phyloP scores from a whole-genome alignment of 2,113 vertebrate genomes.

The Oncorhynchus clarkii region DNA sequence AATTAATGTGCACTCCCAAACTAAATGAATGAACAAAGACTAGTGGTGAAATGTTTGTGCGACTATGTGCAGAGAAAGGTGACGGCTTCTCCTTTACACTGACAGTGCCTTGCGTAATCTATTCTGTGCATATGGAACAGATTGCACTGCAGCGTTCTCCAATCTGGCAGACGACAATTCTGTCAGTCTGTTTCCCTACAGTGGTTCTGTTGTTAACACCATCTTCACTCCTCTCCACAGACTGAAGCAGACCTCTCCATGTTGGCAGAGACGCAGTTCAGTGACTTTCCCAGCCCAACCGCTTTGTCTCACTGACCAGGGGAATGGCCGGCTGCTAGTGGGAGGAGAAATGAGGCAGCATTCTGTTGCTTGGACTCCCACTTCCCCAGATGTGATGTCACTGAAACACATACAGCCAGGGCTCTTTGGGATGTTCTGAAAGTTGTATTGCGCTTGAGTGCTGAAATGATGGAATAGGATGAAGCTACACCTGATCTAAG shows the following conservation, averaged over 20 bases:
- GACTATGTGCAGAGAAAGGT: too few relatives aligned
- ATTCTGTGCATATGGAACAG: background rate
- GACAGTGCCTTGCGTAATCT: background rate
- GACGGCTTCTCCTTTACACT: background rate
- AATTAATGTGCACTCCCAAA: too few relatives aligned
- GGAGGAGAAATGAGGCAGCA: background rate
- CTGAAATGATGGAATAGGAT: too few relatives aligned
- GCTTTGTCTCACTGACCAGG: constrained; percentile 69
- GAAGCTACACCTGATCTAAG: too few relatives aligned
- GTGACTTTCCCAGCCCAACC: constrained; percentile 72
- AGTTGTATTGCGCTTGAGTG: too few relatives aligned
- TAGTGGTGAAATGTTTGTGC: background rate
- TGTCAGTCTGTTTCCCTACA: background rate
- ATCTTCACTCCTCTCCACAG: constrained; percentile 45
- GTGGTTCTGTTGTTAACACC: constrained; percentile 12
- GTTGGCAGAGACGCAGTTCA: constrained; percentile 67
- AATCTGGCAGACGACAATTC: background rate
- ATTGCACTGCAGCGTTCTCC: background rate
- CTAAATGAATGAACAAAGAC: background rate
- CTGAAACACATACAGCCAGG: background rate
- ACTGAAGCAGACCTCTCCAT: constrained; percentile 63
- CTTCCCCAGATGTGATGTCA: background rate
- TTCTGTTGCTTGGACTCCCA: background rate
- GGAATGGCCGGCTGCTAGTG: constrained; percentile 3
- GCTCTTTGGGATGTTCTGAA: too few relatives aligned